A percentile compares a stretch with the other conserved stretches of the same genome.
Conservation (phyloP, 2,888 invertebrate species). For the Morpho deidamia region DNA sequence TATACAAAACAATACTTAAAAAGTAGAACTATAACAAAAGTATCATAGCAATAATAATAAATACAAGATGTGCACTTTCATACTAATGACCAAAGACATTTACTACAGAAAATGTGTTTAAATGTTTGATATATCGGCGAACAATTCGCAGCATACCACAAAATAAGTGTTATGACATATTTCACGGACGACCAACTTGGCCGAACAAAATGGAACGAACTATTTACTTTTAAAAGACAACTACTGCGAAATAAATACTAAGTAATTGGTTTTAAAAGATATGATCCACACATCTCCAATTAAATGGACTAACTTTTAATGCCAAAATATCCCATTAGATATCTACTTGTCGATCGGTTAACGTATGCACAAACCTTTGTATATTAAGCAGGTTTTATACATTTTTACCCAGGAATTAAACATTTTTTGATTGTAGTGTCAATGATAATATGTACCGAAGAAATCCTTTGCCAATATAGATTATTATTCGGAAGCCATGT, state of each 20-base stretch:
- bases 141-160: background rate
- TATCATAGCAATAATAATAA: background rate
- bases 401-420: too few relatives aligned
- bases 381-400: too few relatives aligned
- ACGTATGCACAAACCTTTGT: too few relatives aligned
- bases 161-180: slow-evolving; percentile 1
- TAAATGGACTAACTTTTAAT: too few relatives aligned
- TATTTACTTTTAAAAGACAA: background rate
- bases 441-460: too few relatives aligned
- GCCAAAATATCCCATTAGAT: too few relatives aligned
- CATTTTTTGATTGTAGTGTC: too few relatives aligned
- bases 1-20: too few relatives aligned
- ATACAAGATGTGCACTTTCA: background rate
- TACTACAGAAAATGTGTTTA: background rate
- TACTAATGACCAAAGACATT: background rate
- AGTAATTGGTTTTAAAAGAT: background rate
- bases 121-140: background rate
- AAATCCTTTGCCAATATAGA: too few relatives aligned
- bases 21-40: background rate
- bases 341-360: too few relatives aligned
- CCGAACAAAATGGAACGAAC: slow-evolving; percentile 1
- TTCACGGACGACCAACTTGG: slow-evolving; percentile 1
- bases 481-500: too few relatives aligned
- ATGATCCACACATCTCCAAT: background rate
- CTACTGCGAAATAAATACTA: background rate